Conservation (phyloP, 2,113 vertebrate species). For the Grus americana region DNA sequence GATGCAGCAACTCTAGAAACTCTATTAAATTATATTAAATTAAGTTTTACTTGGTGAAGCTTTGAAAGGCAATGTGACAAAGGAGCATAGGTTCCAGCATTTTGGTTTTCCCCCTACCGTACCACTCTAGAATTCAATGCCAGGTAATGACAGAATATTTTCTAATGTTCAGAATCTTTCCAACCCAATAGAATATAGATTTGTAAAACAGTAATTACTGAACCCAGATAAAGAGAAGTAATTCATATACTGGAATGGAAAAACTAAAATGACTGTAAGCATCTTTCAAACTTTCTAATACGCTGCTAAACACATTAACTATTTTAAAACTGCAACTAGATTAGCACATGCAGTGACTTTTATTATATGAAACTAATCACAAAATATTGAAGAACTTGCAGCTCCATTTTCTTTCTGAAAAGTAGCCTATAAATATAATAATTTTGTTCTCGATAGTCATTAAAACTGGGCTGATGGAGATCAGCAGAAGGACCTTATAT, state of each 20-base stretch:
- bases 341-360: background rate
- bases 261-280: background rate
- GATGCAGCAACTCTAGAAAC: background rate
- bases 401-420: background rate
- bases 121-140: background rate
- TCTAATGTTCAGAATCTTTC: background rate
- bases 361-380: background rate
- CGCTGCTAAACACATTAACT: background rate
- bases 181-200: background rate
- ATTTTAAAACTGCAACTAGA: background rate
- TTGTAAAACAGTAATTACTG: constrained; percentile 1
- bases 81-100: background rate
- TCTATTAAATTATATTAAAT: background rate
- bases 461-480: background rate
- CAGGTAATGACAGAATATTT: background rate
- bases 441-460: constrained; percentile 24
- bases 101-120: background rate
- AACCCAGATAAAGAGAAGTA: background rate
- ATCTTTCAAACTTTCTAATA: background rate
- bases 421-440: constrained; percentile 8
- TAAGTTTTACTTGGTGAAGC: background rate
- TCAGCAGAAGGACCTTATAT: background rate
- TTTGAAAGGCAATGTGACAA: background rate
- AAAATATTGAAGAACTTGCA: background rate
- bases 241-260: background rate